Conservation (phyloP, 2,797 vertebrate genomes). For the Parauchenoglanis punctatus region DNA sequence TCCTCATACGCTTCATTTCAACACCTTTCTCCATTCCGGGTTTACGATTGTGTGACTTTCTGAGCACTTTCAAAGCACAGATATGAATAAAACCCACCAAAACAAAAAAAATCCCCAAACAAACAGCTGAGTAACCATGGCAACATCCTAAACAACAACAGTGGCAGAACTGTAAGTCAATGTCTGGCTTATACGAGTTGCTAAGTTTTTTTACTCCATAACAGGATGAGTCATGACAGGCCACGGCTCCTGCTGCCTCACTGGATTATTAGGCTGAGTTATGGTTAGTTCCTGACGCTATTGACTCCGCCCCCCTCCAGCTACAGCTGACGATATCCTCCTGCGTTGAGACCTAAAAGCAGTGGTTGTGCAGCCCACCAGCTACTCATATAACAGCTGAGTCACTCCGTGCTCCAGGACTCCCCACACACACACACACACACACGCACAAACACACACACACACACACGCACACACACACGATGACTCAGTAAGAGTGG, state of each 20-base stretch:
- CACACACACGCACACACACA: conserved; percentile 12
- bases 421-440: not conserved
- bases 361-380: conserved; percentile 22
- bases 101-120: not conserved
- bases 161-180: conserved; percentile 14
- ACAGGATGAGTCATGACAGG: conserved; percentile 40
- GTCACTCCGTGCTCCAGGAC: conserved; percentile 46
- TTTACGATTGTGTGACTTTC: not conserved
- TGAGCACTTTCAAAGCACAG: not conserved
- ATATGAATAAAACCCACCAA: conserved; percentile 4
- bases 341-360: conserved; percentile 24
- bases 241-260: conserved; percentile 25
- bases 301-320: conserved; percentile 3
- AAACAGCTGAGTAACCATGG: conserved; percentile 31
- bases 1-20: not conserved
- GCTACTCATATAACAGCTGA: conserved; percentile 52
- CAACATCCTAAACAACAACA: conserved; percentile 28
- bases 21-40: not conserved
- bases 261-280: conserved; percentile 14
- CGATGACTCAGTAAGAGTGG: conserved; percentile 47
- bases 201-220: conserved; percentile 33
- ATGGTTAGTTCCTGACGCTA: conserved; percentile 8
- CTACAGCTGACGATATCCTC: conserved; percentile 40
- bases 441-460: not conserved
- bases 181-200: conserved; percentile 31